Evolutionary conservation across 1,140 invertebrate genomes (phyloP), one percentile per base, ranked within the genome.

Genomic region (Physella acuta): DNA sequence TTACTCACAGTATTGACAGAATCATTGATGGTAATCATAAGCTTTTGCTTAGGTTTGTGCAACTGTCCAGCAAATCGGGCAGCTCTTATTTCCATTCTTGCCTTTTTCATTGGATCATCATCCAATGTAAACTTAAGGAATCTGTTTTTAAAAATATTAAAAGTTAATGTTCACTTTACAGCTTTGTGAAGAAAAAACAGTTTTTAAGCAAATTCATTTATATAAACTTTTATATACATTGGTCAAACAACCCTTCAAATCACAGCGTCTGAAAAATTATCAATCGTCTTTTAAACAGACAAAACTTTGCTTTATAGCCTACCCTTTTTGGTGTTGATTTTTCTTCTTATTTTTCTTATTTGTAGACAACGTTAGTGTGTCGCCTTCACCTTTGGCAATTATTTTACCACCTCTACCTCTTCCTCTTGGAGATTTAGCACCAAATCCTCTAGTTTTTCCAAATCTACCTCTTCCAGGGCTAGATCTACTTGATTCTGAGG

Each of bases 41-140:
- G 55, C 31, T 73, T 75, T 52, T 78, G 74, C 39, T 74, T 75
- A 55, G 63, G 71, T 31, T 75, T 72, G 26, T 74, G 74, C 60
- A 83, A 72, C 66, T 83, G 81, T 16, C 80, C 79, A 60, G 79
- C 80, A 82, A 97, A 98, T 78, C 95, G 87, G 70, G 93, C 94
- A 63, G 94, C 94, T 77, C 95, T 77, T 61, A 85, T 85, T 67
- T 85, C 73, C 65, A 87, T 75, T 56, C 82, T 78, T 24, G 79
- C 82, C 67, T 74, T 74, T 56, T 84, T 84, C 44, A 75, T 75
- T 34, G 82, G 79, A 70, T 80, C 81, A 49, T 65, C 78, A 69
- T 72, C 68, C 56, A 77, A 39, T 17, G 68, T 75, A 36, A 74
- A 66, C 3, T 56, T 55, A n/a, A 66, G 28, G n/a, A 1, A 17